These are phyloP conservation scores for Hyppa rectilinea DNA, from an alignment of 2,888 invertebrate genomes.

Conservation along the genomic window DNA sequence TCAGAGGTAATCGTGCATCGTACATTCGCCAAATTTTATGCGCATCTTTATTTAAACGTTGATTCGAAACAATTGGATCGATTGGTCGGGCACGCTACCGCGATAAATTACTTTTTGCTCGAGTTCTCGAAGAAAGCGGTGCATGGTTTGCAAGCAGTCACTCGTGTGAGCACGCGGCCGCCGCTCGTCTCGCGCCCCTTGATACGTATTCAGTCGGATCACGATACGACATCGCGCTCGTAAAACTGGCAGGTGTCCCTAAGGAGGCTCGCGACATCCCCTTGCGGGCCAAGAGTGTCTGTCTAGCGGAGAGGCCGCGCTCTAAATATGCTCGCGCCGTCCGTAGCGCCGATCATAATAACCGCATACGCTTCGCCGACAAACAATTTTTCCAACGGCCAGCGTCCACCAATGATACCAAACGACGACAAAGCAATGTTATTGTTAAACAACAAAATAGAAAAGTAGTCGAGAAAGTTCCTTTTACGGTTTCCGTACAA, in stretches of 20 bases:
- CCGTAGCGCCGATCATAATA: conserved; percentile 81
- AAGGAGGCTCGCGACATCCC: conserved; percentile 75
- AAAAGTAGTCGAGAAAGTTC: conserved; percentile 81
- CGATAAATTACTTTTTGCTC: conserved; percentile 89
- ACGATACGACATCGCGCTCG: conserved; percentile 41
- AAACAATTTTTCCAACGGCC: conserved; percentile 76
- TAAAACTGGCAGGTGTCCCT: conserved; percentile 75
- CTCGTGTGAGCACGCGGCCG: conserved; percentile 73
- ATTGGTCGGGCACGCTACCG: conserved; percentile 85
- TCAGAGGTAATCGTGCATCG: conserved; percentile 75
- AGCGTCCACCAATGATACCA: conserved; percentile 66
- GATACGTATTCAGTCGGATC: conserved; percentile 48
- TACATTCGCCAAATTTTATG: conserved; percentile 84
- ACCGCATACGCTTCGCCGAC: conserved; percentile 73
- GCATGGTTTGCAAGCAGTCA: conserved; percentile 81
- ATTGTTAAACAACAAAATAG: conserved; percentile 81
- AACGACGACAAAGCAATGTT: conserved; percentile 71
- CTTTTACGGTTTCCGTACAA: conserved; percentile 83
- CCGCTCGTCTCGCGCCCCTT: conserved; percentile 73
- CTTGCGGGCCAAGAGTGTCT: conserved; percentile 84
- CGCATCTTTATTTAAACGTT: conserved; percentile 85
- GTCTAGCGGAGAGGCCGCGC: conserved; percentile 80
- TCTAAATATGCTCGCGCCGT: conserved; percentile 81
- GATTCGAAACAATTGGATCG: conserved; percentile 81
- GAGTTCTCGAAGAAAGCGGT: conserved; percentile 78